phyloP scores from a whole-genome alignment of 37 sponge, comb jelly and placozoan species.

The Halisarca cf. caerulea region DNA sequence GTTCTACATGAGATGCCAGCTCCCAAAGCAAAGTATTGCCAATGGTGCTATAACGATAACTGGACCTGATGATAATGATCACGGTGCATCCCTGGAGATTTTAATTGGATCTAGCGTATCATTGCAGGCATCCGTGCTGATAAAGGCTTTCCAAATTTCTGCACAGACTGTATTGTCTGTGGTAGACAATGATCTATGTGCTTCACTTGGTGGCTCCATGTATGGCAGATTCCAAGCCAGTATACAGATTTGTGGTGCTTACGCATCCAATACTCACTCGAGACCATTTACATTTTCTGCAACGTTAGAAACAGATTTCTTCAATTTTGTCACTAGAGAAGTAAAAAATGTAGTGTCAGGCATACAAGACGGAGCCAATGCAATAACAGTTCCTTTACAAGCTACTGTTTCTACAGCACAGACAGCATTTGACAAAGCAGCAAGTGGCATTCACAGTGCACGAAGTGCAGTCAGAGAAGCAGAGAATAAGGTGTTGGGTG shows the following conservation, averaged over 20 bases:
- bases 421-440: not conserved
- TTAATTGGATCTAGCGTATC: too few relatives aligned
- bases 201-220: not conserved
- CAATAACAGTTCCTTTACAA: not conserved
- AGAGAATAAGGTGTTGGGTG: not conserved
- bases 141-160: not conserved
- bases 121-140: too few relatives aligned
- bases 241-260: not conserved
- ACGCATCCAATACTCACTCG: not conserved
- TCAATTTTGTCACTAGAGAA: not conserved
- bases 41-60: not conserved
- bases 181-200: too few relatives aligned
- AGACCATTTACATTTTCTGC: not conserved
- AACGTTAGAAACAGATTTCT: not conserved
- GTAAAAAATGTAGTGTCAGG: not conserved
- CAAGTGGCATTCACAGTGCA: not conserved
- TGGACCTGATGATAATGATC: not conserved
- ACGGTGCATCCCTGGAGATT: not conserved
- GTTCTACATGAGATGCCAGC: too few relatives aligned
- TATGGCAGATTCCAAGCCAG: not conserved
- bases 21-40: not conserved
- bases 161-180: not conserved
- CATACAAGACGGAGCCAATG: not conserved
- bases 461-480: not conserved
- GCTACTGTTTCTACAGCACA: not conserved